Evolutionary conservation across 1,140 invertebrate genomes (phyloP).

Genomic region (Micrasema minimum): DNA sequence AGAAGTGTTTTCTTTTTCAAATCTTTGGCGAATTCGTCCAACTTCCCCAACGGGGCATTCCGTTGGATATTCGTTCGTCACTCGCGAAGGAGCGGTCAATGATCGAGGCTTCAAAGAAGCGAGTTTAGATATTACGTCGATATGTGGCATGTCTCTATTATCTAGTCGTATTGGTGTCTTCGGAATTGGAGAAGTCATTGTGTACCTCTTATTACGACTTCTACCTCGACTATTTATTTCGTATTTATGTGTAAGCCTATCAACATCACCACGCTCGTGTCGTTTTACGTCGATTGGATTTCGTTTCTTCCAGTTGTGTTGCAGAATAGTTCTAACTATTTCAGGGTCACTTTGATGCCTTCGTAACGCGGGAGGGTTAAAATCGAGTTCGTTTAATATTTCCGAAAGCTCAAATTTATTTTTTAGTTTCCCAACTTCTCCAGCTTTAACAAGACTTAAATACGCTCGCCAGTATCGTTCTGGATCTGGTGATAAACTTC

Average conservation of each 20-base stretch:
- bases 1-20: conserved; percentile 73
- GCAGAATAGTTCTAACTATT: conserved; percentile 70
- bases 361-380: conserved; percentile 66
- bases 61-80: conserved; percentile 60
- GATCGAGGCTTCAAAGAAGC: conserved; percentile 73
- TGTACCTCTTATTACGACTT: conserved; percentile 66
- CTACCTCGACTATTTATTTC: conserved; percentile 65
- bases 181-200: conserved; percentile 70
- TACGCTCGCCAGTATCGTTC: conserved; percentile 77
- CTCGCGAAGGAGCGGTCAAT: conserved; percentile 56
- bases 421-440: conserved; percentile 78
- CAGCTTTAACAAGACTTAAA: conserved; percentile 75
- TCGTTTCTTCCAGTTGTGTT: conserved; percentile 62
- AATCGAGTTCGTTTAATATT: conserved; percentile 57
- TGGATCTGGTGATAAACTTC: conserved; percentile 74
- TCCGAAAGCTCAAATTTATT: conserved; percentile 76
- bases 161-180: conserved; percentile 72
- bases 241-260: conserved; percentile 70
- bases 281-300: conserved; percentile 62
- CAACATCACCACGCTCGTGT: conserved; percentile 72
- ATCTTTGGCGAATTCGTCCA: conserved; percentile 75
- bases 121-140: conserved; percentile 87
- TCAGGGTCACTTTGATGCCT: conserved; percentile 82
- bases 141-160: conserved; percentile 85
- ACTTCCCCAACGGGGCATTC: conserved; percentile 74